phyloP scores from a whole-genome alignment of 1,140 invertebrate genomes.

The Bombus haemorrhoidalis region DNA sequence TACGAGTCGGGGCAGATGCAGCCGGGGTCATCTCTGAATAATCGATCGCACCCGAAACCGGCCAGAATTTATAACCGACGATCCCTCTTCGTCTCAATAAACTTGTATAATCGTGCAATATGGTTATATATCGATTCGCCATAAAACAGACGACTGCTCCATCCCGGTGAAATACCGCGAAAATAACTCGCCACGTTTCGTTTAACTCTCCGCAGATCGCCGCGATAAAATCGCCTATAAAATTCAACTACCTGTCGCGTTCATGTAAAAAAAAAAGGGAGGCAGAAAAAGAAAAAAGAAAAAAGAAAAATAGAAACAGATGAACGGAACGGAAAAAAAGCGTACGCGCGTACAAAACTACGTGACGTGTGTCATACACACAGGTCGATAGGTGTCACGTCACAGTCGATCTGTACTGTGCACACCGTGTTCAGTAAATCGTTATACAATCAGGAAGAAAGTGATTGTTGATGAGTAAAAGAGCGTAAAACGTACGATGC shows the following conservation, averaged over 20 bases:
- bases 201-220: constrained; percentile 47
- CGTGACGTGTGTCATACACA: constrained; percentile 28
- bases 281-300: not conserved
- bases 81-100: constrained; percentile 40
- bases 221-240: constrained; percentile 49
- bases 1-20: not conserved
- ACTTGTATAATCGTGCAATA: constrained; percentile 46
- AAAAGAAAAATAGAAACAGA: not conserved
- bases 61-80: constrained; percentile 39
- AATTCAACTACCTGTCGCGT: constrained; percentile 53
- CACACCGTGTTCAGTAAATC: constrained; percentile 16
- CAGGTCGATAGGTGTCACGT: constrained; percentile 32
- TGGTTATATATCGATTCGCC: constrained; percentile 36
- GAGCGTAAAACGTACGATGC: not conserved
- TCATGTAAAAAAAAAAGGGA: not conserved
- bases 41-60: constrained; percentile 27
- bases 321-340: not conserved
- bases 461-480: constrained; percentile 15
- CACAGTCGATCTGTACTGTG: constrained; percentile 19
- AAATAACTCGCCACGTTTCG: constrained; percentile 49
- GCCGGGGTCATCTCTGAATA: constrained; percentile 36
- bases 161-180: constrained; percentile 34
- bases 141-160: constrained; percentile 43
- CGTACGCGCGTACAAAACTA: constrained; percentile 6
- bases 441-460: constrained; percentile 16